A percentile compares a stretch with the other conserved stretches of the same genome.
phyloP scores from a whole-genome alignment of 2,113 vertebrate genomes.

The Dipodomys merriami region DNA sequence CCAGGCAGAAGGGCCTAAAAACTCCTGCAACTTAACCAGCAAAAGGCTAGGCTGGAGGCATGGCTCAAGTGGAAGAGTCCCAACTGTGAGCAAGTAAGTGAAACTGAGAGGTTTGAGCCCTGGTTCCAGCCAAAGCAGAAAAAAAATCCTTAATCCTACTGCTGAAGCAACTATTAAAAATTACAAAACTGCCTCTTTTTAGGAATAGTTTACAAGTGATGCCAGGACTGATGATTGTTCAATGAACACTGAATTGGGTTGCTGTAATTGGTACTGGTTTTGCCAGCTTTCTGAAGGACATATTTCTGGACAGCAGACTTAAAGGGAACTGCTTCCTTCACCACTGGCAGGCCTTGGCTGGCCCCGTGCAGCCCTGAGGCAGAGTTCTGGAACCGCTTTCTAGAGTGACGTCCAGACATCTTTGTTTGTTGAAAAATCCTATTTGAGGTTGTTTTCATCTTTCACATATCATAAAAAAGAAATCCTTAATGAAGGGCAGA shows the following conservation, averaged over 20 bases:
- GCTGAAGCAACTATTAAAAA: no score
- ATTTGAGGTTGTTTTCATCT: constrained; percentile 74
- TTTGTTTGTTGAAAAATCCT: constrained; percentile 67
- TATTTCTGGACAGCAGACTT: not conserved
- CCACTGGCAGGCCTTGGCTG: constrained; percentile 39
- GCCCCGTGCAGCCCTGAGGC: constrained; percentile 48
- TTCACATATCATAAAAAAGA: constrained; percentile 68
- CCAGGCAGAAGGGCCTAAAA: no score
- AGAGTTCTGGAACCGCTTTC: constrained; percentile 54
- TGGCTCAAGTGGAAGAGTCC: no score
- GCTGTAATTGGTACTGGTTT: not conserved
- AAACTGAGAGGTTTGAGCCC: no score
- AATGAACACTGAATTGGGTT: not conserved
- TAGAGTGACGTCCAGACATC: constrained; percentile 59
- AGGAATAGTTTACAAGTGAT: no score
- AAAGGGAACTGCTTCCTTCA: constrained; percentile 39
- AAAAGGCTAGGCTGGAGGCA: no score
- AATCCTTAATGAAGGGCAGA: constrained; percentile 73
- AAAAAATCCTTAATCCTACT: no score
- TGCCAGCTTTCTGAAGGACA: not conserved
- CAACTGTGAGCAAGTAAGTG: no score
- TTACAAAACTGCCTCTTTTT: no score
- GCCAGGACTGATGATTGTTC: not conserved
- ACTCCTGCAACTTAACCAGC: no score
- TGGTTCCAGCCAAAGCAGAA: no score